phyloP scores from a whole-genome alignment of 1,140 invertebrate genomes.

The Drosophila pallidifrons region DNA sequence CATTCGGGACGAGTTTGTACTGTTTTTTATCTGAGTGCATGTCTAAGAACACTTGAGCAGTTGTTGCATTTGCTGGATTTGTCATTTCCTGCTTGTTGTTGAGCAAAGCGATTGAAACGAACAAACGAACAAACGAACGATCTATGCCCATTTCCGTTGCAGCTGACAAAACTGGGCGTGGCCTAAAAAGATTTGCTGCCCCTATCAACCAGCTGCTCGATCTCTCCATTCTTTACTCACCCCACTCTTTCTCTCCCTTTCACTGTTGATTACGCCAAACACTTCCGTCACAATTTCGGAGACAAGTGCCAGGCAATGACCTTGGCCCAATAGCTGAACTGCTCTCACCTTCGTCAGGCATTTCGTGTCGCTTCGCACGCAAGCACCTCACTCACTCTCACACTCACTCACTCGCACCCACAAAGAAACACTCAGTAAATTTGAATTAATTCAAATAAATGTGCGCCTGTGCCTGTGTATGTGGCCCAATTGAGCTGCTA shows the following conservation, averaged over 20 bases:
- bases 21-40: not conserved
- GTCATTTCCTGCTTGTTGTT: constrained; percentile 43
- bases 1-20: too few species aligned
- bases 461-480: not conserved
- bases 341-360: not conserved
- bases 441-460: constrained; percentile 43
- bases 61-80: constrained; percentile 21
- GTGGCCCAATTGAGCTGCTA: constrained; percentile 15
- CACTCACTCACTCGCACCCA: not conserved
- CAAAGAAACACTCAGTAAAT: constrained; percentile 16
- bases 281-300: constrained; percentile 40
- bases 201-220: constrained; percentile 12
- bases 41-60: constrained; percentile 11
- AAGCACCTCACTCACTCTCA: constrained; percentile 5
- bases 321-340: constrained; percentile 35
- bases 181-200: constrained; percentile 22
- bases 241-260: not conserved
- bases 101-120: not conserved
- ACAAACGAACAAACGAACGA: not conserved
- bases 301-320: constrained; percentile 32
- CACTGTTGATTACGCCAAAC: constrained; percentile 27
- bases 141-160: constrained; percentile 28
- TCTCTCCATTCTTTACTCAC: not conserved
- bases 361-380: not conserved
- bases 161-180: constrained; percentile 11